Evolutionary conservation across 2,888 invertebrate species (phyloP), one percentile per base, ranked within the genome.

Genomic region (Nineta flava): DNA sequence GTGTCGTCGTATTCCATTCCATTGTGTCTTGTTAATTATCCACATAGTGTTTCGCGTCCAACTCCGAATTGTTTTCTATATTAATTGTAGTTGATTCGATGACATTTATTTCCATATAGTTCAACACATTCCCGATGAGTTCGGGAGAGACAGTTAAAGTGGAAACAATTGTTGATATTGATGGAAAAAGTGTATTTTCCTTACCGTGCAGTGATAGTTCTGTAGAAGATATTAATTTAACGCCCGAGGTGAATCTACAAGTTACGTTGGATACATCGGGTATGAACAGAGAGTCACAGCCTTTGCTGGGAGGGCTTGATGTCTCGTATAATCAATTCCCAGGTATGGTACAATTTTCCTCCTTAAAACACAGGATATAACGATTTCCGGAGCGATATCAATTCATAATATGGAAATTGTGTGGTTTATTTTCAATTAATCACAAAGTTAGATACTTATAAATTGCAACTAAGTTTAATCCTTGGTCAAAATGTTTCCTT

Each of bases 231-330:
- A 79, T 82, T 66, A 77, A 79, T 66, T 71, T 83, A 66, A 79
- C 87, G 60, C 88, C 88, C 57, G 88, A 88, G 70, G 81, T 90
- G 58, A 79, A 79, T 57, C 90, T 87, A 68, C 84, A 83, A 70
- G 76, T 81, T 67, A 79, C 79, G 73, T 81, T 86, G 81, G 87
- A 87, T 78, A 83, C 84, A 48, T 79, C 84, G 64, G 82, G 84
- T 55, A 77, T 81, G 54, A 87, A 85, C 71, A 79, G 91, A 63
- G 95, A 95, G 77, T 90, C 87, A 71, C 93, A 94, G 73, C 94
- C 94, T 65, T 81, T 95, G 57, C 76, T 95, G 49, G 87, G 88
- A 70, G 84, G 86, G 71, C 80, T 82, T 57, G 83, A 85, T 62
- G 72, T 77, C 58, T 79, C 84, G 54, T 85, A 78, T 62, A 92